Base-by-base conservation (phyloP, 2,797 vertebrate genomes). In the Bradypodion pumilum region DNA sequence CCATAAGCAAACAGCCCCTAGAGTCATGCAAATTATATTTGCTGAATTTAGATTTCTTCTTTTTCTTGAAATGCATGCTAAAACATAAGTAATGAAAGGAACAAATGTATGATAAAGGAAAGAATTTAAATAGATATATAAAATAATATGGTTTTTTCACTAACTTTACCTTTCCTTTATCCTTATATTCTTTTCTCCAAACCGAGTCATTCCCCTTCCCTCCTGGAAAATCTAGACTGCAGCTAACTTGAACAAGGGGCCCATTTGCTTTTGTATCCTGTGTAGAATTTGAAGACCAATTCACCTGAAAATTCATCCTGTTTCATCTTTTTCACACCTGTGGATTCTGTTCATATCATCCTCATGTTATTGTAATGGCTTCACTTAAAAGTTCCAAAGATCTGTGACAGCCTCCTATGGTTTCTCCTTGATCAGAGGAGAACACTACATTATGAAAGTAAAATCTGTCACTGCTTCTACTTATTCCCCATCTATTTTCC, bases 41-140 rank as follows among this genome's bases (percentile, higher is more conserved):
- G 0, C 59, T 78, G 44, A 56, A 72, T 29, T 60, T 16, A 1
- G 2, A 29, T 21, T 49, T n/a, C 2, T 89, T 87, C 85, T 3
- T 82, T 88, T 84, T 66, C 78, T 80, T 25, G 52, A 32, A 62
- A 82, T 76, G 74, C 78, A 56, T 0, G 27, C 68, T 90, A 86
- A 75, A 89, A 85, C 13, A 25, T 6, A 1, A 0, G 0, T 0
- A 0, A 68, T 62, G 25, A 21, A 5, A 79, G n/a, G 25, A 46
- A 49, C 1, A 44, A n/a, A 12, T 32, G 5, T 32, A 37, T 27
- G 40, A 29, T 42, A 9, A 42, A 59, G 42, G 35, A 59, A 42
- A 59, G 40, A 23, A 23, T 59, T 37, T 13, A 52, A 37, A 35
- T 12, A 35, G 27, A 32, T 21, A 27, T n/a, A 32, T 44, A n/a